These are phyloP conservation scores for Amphimedon queenslandica DNA, from an alignment of 37 sponge, comb jelly and placozoan species.

Conservation along the genomic window DNA sequence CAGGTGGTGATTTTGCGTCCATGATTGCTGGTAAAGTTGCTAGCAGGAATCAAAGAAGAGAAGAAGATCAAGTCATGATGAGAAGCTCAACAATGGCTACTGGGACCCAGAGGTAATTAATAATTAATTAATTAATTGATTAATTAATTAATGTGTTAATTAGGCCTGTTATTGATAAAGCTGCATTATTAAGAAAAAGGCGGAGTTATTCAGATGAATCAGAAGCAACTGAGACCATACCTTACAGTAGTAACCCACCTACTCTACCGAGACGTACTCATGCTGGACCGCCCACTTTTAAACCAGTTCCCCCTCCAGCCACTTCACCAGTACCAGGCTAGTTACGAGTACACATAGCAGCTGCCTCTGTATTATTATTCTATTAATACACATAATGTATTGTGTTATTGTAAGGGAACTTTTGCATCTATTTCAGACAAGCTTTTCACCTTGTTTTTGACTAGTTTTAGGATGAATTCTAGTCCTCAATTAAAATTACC, in stretches of 20 bases:
- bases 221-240: not conserved
- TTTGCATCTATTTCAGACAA: no score
- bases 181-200: not conserved
- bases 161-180: not conserved
- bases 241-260: slow-evolving; percentile 29
- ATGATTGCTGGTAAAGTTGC: slow-evolving; percentile 67
- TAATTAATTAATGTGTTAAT: not conserved
- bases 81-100: slow-evolving; percentile 14
- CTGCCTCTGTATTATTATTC: no score
- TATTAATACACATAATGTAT: no score
- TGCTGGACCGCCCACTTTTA: slow-evolving; percentile 59
- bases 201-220: not conserved
- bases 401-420: no score
- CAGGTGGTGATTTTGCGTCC: slow-evolving; percentile 43
- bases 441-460: no score
- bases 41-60: slow-evolving; percentile 46
- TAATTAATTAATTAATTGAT: not conserved
- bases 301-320: slow-evolving; percentile 45
- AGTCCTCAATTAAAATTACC: no score
- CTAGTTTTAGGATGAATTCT: no score
- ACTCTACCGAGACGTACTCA: slow-evolving; percentile 29
- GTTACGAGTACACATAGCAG: no score
- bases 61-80: not conserved
- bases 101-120: not conserved
- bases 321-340: no score